Evolutionary conservation across 2,113 vertebrate genomes (phyloP), one percentile per base, ranked within the genome.

Genomic region (Toxotes chatareus): DNA sequence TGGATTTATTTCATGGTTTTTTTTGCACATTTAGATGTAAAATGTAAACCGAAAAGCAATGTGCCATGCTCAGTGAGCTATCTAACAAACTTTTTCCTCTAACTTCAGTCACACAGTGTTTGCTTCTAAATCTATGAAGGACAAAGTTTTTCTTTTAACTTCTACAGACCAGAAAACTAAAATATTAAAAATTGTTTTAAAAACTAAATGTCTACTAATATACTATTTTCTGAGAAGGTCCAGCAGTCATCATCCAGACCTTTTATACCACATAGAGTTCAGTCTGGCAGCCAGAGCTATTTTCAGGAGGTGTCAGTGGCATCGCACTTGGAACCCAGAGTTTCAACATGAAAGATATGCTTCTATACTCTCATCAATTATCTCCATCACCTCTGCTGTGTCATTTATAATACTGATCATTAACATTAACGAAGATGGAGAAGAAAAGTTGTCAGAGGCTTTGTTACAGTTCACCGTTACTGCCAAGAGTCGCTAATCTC

Each of bases 361-460:
- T 56, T 80, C 78, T 65, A 69, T 70, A 79, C 46, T 51, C 13
- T 31, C 76, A 66, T 82, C 69, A 73, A 38, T 75, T 62, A 73
- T 76, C 13, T 64, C 36, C 46, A 76, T 56, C 65, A 49, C 67
- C 61, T 70, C 47, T 57, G 63, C 38, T 1, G 1, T 67, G 36
- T 76, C 76, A 72, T 67, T 82, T 71, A 85, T 70, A 47, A 44
- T 11, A 36, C 31, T 40, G 81, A 71, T 84, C 40, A 7, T 72
- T 72, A 62, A 71, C 38, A 60, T 83, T 55, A 63, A 23, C 76
- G n/a, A n/a, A 63, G 66, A 75, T 12, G 78, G 49, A 70, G 57
- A 72, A 14, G 42, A 71, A 40, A 49, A 76, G 59, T 14, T 1
- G 0, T 42, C 42, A 61, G 76, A 49, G 64, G 46, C 57, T 74